phyloP scores from a whole-genome alignment of 2,797 vertebrate genomes.

The Rhinella marina region DNA sequence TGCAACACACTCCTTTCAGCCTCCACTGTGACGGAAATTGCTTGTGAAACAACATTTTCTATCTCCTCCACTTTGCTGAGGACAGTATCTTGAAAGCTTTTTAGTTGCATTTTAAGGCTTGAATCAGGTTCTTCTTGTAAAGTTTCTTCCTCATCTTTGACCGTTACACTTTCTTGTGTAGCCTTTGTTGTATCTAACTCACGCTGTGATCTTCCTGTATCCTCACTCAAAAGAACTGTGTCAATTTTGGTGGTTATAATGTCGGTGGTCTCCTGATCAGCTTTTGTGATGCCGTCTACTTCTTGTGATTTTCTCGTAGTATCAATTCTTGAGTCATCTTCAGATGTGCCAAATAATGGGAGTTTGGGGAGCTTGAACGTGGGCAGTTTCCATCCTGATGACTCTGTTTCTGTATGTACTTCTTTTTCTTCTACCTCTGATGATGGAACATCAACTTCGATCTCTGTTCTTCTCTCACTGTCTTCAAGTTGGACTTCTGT shows the following conservation, averaged over 20 bases:
- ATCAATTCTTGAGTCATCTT: too few relatives aligned
- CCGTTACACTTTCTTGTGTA: too few relatives aligned
- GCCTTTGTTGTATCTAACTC: neutral
- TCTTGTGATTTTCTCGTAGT: neutral
- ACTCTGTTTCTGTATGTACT: too few relatives aligned
- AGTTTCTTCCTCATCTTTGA: too few relatives aligned
- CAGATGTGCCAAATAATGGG: too few relatives aligned
- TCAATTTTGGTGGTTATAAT: neutral
- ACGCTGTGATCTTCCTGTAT: neutral
- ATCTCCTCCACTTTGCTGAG: neutral
- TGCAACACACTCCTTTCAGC: neutral
- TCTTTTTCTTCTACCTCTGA: too few relatives aligned
- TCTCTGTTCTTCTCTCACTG: too few relatives aligned
- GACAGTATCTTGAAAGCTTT: constrained; percentile 66
- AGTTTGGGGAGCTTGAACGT: too few relatives aligned
- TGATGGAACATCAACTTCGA: too few relatives aligned
- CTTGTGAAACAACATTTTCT: neutral
- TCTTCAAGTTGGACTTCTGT: too few relatives aligned
- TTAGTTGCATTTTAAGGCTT: constrained; percentile 68
- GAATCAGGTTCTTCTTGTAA: neutral
- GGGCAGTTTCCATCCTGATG: too few relatives aligned
- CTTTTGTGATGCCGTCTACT: neutral
- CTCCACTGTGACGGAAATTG: neutral
- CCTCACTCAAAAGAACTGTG: neutral
- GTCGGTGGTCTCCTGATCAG: too few relatives aligned